Evolutionary conservation across 1,140 invertebrate species (phyloP), one percentile per base, ranked within the genome.

Genomic region (Chelonus insularis): DNA sequence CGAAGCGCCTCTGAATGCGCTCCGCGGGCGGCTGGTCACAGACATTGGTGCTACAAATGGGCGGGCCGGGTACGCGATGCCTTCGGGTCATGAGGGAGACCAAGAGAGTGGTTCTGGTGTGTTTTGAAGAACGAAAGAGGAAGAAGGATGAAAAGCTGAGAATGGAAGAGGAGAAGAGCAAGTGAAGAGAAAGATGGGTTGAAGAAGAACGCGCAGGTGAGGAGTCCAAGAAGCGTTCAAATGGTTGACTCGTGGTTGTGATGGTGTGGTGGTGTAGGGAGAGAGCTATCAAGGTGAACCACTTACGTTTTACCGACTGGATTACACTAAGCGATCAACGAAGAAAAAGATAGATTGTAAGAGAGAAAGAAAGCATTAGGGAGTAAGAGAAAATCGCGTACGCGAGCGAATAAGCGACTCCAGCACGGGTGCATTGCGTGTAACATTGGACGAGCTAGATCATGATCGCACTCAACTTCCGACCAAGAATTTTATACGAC

Each of bases 41-140:
- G 72, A 78, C 75, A 76, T 70, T 71, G 75, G 75, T 73, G 76
- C 76, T 77, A 78, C 75, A 78, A 77, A 76, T 77, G 73, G 76
- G 76, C 75, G 76, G 75, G 66, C 72, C 75, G 67, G 74, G 54
- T 52, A 69, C 67, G 68, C 66, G 71, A 65, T 74, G 73, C 76
- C 75, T 72, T 77, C 70, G 62, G 75, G 76, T 78, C 74, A 77
- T 72, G 7, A 47, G 45, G 75, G 71, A 43, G 36, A 74, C 67
- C 68, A 66, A 68, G 68, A 65, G 70, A 68, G 69, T 70, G 74
- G 70, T 67, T 63, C 60, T 65, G 63, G 57, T 56, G 67, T 41
- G 18, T 6, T 16, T 1, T 9, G 14, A 52, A 16, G 50, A 55
- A 21, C 64, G 34, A 41, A 45, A 18, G 4, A 14, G 18, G 18